Percentiles rank a stretch among this genome's conserved stretches.
Evolutionary conservation across 2,797 vertebrate genomes (phyloP).

Genomic region (Sebastes glaucus): DNA sequence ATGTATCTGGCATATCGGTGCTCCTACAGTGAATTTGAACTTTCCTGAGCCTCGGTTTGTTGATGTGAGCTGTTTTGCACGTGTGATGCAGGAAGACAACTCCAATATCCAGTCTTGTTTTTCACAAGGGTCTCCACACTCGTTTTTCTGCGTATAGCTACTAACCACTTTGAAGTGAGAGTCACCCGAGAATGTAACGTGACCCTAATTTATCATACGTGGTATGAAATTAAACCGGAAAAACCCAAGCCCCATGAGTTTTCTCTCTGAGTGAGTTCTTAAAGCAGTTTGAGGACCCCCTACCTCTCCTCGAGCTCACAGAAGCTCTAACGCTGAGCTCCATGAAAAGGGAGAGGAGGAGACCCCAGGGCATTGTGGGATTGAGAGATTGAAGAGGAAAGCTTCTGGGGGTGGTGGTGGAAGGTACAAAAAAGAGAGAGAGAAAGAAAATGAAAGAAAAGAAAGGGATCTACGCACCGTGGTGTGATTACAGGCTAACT

Average conservation of each 20-base stretch:
- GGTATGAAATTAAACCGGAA: slow-evolving; percentile 55
- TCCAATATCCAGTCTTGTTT: slow-evolving; percentile 7
- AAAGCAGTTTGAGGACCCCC: slow-evolving; percentile 37
- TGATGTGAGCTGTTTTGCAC: slow-evolving; percentile 33
- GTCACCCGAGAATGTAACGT: slow-evolving; percentile 22
- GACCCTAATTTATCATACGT: slow-evolving; percentile 54
- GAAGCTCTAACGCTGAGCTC: slow-evolving; percentile 49
- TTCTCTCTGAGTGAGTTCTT: slow-evolving; percentile 13
- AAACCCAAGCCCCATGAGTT: slow-evolving; percentile 20
- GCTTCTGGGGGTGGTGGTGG: slow-evolving; percentile 27
- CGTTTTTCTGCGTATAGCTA: background rate
- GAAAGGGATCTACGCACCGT: slow-evolving; percentile 41
- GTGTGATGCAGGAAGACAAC: background rate
- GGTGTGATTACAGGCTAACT: slow-evolving; percentile 73
- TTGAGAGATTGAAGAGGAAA: slow-evolving; percentile 59
- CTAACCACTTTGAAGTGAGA: slow-evolving; percentile 51
- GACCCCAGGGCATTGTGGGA: slow-evolving; percentile 56
- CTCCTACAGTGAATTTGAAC: slow-evolving; percentile 16
- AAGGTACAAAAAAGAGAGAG: slow-evolving; percentile 22
- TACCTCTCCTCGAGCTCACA: slow-evolving; percentile 32
- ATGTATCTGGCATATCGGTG: background rate
- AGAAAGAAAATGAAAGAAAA: slow-evolving; percentile 56
- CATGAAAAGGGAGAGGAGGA: slow-evolving; percentile 50
- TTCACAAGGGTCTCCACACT: slow-evolving; percentile 26
- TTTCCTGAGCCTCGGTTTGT: slow-evolving; percentile 10